phyloP scores from a whole-genome alignment of 2,888 invertebrate genomes.

The Acleris holmiana region DNA sequence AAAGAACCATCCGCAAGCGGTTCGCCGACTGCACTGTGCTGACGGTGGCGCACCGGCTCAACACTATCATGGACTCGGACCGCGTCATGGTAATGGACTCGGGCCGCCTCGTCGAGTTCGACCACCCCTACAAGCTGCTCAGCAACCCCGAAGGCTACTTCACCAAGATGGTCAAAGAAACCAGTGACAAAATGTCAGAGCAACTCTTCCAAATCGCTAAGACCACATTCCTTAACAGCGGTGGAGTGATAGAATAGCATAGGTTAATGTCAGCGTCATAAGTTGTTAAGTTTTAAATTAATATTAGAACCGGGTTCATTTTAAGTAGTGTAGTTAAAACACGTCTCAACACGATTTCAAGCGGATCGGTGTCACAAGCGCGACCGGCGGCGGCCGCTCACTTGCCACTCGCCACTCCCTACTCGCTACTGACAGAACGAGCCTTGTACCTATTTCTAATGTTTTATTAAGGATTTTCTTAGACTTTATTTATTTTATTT shows the following conservation, averaged over 20 bases:
- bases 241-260: slow-evolving; percentile 63
- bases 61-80: slow-evolving; percentile 97
- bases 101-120: slow-evolving; percentile 90
- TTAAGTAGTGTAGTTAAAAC: neutral
- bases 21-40: slow-evolving; percentile 94
- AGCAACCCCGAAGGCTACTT: slow-evolving; percentile 85
- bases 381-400: too few species aligned
- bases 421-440: neutral
- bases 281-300: slow-evolving; percentile 37
- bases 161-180: slow-evolving; percentile 88
- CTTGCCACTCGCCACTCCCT: too few species aligned
- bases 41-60: slow-evolving; percentile 95
- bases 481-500: slow-evolving; percentile 23
- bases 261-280: slow-evolving; percentile 15
- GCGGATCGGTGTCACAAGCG: too few species aligned
- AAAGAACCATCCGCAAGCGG: slow-evolving; percentile 91
- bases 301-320: slow-evolving; percentile 17
- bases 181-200: slow-evolving; percentile 83
- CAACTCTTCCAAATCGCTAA: slow-evolving; percentile 75
- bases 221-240: slow-evolving; percentile 70
- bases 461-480: slow-evolving; percentile 6
- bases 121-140: slow-evolving; percentile 87
- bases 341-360: neutral
- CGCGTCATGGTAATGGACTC: slow-evolving; percentile 94
- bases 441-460: slow-evolving; percentile 4